Conservation (phyloP, 1,140 invertebrate genomes). For the Gryon sp. region DNA sequence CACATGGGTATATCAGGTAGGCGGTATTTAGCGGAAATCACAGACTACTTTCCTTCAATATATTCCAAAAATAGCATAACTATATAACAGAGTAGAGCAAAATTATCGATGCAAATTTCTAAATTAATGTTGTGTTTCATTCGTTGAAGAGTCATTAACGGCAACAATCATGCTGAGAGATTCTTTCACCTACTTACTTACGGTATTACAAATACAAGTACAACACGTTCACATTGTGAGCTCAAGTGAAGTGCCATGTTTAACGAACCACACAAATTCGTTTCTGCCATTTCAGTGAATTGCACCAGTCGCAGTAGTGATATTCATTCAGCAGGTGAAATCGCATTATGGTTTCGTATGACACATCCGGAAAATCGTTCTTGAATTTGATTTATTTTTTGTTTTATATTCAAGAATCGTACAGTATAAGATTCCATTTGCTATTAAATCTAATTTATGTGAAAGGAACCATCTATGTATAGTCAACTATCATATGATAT, state of each 20-base stretch:
- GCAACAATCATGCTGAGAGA: constrained; percentile 25
- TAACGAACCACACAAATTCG: constrained; percentile 48
- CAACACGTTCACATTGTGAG: not conserved
- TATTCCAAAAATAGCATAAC: not conserved
- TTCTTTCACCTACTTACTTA: not conserved
- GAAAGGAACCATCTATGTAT: no score
- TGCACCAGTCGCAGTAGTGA: not conserved
- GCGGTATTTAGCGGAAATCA: constrained; percentile 13
- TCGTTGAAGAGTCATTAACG: constrained; percentile 30
- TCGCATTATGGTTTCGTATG: not conserved
- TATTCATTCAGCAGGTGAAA: constrained; percentile 4
- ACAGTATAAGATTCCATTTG: no score
- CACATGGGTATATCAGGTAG: not conserved
- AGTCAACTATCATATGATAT: no score
- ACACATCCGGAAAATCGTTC: not conserved
- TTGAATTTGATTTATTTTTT: constrained; percentile 7
- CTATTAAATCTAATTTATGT: no score
- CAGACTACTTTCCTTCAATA: not conserved
- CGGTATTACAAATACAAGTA: constrained; percentile 12
- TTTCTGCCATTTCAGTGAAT: constrained; percentile 32
- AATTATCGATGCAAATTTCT: constrained; percentile 7
- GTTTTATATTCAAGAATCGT: no score
- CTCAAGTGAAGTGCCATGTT: constrained; percentile 29
- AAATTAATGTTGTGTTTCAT: constrained; percentile 49
- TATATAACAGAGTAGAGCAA: constrained; percentile 21